These are phyloP conservation scores for Arenaria interpres DNA, from an alignment of 2,113 vertebrate species.

Conservation along the genomic window DNA sequence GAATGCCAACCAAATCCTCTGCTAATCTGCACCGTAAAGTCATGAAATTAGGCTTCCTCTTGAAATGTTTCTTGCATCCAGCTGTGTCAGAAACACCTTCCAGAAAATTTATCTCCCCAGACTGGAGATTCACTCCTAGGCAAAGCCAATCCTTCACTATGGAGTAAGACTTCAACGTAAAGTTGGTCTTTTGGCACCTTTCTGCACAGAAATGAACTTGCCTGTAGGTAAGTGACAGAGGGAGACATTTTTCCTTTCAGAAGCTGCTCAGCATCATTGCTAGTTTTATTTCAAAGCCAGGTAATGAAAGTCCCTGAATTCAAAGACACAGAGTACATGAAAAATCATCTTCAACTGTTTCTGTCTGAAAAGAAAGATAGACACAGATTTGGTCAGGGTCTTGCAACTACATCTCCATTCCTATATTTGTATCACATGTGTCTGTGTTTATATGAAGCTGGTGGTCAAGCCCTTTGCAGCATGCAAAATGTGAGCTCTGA, in stretches of 20 bases:
- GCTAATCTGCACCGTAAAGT: constrained; percentile 1
- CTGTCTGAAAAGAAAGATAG: neutral
- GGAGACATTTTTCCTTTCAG: neutral
- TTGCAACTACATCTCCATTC: neutral
- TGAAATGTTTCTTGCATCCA: neutral
- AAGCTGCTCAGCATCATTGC: neutral
- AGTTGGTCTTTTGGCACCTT: neutral
- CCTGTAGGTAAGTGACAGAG: neutral
- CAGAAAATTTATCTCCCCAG: neutral
- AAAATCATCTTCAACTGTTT: neutral
- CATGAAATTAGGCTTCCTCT: neutral
- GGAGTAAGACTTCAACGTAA: neutral
- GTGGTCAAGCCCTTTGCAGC: neutral
- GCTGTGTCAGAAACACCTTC: constrained; percentile 10
- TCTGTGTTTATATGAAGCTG: neutral
- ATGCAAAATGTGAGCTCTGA: neutral
- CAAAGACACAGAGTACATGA: neutral
- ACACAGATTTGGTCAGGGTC: neutral
- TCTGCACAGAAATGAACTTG: neutral
- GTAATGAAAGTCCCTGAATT: neutral
- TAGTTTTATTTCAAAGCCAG: neutral
- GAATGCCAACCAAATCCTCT: constrained; percentile 27
- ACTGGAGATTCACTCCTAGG: neutral
- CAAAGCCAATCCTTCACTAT: neutral
- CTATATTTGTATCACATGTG: too few species aligned